phyloP scores from a whole-genome alignment of 1,140 invertebrate genomes.

The Campoletis sonorensis region DNA sequence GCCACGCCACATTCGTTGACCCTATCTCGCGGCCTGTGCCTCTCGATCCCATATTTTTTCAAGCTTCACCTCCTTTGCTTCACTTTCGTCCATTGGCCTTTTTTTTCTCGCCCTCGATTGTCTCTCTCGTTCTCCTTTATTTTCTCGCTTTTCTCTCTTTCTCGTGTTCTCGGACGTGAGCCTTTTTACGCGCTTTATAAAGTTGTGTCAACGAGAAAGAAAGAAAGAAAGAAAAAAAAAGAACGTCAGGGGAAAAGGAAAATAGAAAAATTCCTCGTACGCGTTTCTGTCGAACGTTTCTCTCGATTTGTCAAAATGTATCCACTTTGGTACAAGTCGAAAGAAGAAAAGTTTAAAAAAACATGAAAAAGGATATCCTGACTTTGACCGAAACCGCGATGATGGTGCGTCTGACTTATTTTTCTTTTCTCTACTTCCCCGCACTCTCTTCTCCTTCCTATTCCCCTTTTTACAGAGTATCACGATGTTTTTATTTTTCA shows the following conservation, averaged over 20 bases:
- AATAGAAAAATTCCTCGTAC: neutral
- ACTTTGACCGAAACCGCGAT: slow-evolving; percentile 9
- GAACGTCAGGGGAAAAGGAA: neutral
- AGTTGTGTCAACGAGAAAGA: neutral
- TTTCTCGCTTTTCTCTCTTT: slow-evolving; percentile 7
- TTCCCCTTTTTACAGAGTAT: neutral
- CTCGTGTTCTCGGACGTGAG: slow-evolving; percentile 1
- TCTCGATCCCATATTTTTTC: slow-evolving; percentile 46
- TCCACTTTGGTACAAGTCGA: slow-evolving; percentile 5
- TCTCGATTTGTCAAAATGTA: slow-evolving; percentile 48
- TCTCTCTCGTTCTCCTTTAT: neutral
- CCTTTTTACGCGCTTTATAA: slow-evolving; percentile 8
- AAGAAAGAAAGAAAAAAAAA: neutral
- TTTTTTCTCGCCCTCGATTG: neutral
- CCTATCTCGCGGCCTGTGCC: slow-evolving; percentile 32
- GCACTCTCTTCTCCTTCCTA: neutral
- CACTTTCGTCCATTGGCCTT: slow-evolving; percentile 5
- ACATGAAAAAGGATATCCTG: slow-evolving; percentile 8
- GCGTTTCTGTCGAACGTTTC: slow-evolving; percentile 3
- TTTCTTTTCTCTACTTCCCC: slow-evolving; percentile 39
- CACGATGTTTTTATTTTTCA: slow-evolving; percentile 24
- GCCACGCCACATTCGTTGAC: slow-evolving; percentile 44
- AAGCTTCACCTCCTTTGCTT: slow-evolving; percentile 40
- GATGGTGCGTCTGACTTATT: slow-evolving; percentile 32
- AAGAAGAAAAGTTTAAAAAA: neutral